Conservation (phyloP, 2,113 vertebrate genomes). For the Saccopteryx bilineata region DNA sequence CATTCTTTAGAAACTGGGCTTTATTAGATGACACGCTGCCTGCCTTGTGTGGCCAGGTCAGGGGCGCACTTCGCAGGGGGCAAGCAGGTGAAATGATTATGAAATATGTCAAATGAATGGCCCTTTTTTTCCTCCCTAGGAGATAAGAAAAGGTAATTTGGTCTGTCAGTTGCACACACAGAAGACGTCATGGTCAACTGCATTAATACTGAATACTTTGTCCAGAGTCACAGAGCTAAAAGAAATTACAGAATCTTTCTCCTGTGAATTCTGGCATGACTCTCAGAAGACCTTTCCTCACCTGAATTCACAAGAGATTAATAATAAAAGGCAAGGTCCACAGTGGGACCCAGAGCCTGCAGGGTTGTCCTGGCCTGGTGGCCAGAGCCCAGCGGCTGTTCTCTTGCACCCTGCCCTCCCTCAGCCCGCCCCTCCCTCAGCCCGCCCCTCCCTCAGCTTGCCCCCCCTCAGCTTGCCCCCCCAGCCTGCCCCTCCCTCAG, state of each 20-base stretch:
- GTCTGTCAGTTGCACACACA: constrained; percentile 76
- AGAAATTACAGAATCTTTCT: constrained; percentile 79
- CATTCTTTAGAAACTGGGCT: constrained; percentile 73
- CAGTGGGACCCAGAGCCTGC: not conserved
- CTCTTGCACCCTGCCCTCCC: not conserved
- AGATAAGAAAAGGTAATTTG: constrained; percentile 86
- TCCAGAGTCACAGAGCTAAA: constrained; percentile 79
- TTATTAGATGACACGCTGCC: constrained; percentile 66
- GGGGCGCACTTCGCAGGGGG: constrained; percentile 41
- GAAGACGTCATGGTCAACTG: constrained; percentile 83
- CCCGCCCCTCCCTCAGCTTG: too few relatives aligned
- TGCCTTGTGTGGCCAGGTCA: constrained; percentile 7
- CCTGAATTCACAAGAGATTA: constrained; percentile 73
- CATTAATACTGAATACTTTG: constrained; percentile 83
- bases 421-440: too few relatives aligned
- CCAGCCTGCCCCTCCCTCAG: too few relatives aligned
- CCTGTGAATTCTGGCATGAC: constrained; percentile 76
- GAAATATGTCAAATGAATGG: constrained; percentile 83
- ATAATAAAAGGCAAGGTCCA: constrained; percentile 15
- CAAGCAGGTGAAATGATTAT: constrained; percentile 84
- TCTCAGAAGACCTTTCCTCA: constrained; percentile 65
- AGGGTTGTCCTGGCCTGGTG: not conserved
- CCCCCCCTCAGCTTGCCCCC: too few relatives aligned
- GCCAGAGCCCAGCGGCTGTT: not conserved
- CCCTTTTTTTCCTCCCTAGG: constrained; percentile 76